Evolutionary conservation across 2,888 invertebrate genomes (phyloP).

Genomic region (Xestobium rufovillosum): DNA sequence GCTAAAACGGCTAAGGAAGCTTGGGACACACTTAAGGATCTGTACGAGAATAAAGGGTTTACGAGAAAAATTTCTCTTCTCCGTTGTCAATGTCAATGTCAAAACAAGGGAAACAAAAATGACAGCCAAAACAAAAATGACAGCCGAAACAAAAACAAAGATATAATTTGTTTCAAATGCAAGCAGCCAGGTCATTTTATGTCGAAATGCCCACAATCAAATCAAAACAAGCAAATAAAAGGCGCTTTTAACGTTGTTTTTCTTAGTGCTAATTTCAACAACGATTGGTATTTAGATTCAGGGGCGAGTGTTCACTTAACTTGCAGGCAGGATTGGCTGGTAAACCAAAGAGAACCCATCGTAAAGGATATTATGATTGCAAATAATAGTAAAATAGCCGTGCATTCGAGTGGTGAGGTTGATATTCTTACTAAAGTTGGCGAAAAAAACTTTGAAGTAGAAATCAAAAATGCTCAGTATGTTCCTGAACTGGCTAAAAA

Average conservation of each 20-base stretch:
- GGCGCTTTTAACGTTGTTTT: neutral
- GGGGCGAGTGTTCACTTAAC: slow-evolving; percentile 9
- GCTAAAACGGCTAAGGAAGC: no score
- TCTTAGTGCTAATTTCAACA: neutral
- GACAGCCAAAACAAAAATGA: no score
- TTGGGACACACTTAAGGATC: no score
- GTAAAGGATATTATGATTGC: slow-evolving; percentile 6
- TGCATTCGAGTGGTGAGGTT: slow-evolving; percentile 5
- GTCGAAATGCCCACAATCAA: slow-evolving; percentile 15
- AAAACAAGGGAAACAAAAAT: no score
- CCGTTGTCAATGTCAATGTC: no score
- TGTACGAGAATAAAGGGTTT: no score
- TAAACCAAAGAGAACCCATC: slow-evolving; percentile 4
- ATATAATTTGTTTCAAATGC: slow-evolving; percentile 17
- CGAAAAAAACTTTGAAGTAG: neutral
- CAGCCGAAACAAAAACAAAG: no score
- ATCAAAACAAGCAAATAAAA: slow-evolving; percentile 3
- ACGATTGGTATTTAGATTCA: slow-evolving; percentile 6
- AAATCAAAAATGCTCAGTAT: slow-evolving; percentile 7
- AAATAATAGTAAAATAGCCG: slow-evolving; percentile 4
- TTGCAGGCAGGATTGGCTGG: slow-evolving; percentile 7
- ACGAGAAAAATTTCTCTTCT: no score
- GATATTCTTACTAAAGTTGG: slow-evolving; percentile 1
- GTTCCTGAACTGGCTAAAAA: slow-evolving; percentile 9
- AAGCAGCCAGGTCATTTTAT: slow-evolving; percentile 18